Base-by-base conservation (phyloP, 2,797 vertebrate species). In the Enteromius thamalakanensis region DNA sequence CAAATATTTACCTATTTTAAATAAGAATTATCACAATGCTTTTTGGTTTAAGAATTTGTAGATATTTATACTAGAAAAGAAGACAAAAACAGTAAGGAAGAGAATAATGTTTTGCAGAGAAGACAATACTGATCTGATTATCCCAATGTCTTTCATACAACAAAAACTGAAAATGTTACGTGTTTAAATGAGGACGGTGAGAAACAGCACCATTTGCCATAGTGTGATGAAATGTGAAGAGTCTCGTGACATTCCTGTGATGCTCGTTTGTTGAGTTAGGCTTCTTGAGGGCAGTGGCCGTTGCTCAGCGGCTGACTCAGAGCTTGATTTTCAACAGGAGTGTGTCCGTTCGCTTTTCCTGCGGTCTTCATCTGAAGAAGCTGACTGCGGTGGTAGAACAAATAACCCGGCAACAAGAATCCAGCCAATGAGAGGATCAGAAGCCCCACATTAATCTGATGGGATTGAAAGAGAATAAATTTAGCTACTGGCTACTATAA, bases 371-470 rank as follows among this genome's bases (percentile, higher is more conserved):
- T 90, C 83, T 42, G 3, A 68, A 97, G 3, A 68, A 97, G 91
- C 29, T 86, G 79, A 76, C 85, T 83, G 19, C 95, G 92, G 88
- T 95, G 95, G 89, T 93, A 94, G 85, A 94, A 93, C 87, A 98
- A 93, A 92, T 97, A 97, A 76, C 91, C 94, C 0, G 97, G 97
- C 84, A 98, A 91, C 87, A 97, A 89, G 90, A 97, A 97, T 29
- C 97, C 97, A 34, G 91, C 71, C 17, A 97, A 72, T 0, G 97
- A 97, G 87, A 93, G 83, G 68, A 97, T 84, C 86, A 97, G 91
- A 86, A 98, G 93, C 42, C 94, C 88, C 26, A 97, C 3, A 71
- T 98, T 97, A 87, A 97, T 96, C 97, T 98, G 87, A 84, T 75
- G 60, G 79, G 67, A 2, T 58, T 55, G 86, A 34, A 26, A 72